These are phyloP conservation scores for Hafferia zeledoni DNA, from an alignment of 2,797 vertebrate genomes.

Conservation along the genomic window DNA sequence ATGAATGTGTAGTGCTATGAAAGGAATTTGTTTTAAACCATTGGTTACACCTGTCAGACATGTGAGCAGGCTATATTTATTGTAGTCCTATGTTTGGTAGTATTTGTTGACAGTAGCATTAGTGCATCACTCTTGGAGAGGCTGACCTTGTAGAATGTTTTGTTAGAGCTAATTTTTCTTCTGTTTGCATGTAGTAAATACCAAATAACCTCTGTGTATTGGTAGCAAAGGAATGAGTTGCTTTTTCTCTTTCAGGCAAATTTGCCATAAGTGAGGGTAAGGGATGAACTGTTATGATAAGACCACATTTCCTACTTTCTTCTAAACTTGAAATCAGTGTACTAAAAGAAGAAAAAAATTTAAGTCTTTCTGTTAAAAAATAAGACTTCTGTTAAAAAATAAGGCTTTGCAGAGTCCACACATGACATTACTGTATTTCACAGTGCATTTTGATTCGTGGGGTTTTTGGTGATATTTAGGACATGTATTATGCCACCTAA, in stretches of 20 bases:
- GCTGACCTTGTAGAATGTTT: not conserved
- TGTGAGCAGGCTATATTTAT: not conserved
- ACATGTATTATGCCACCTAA: not conserved
- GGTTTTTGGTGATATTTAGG: not conserved
- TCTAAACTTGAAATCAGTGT: not conserved
- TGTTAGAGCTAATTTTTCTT: not conserved
- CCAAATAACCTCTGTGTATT: not conserved
- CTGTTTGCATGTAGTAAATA: not conserved
- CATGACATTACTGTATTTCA: not conserved
- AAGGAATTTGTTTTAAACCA: slow-evolving; percentile 22
- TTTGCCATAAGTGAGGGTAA: accelerated
- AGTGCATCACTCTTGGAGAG: not conserved
- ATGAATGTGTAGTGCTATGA: not conserved
- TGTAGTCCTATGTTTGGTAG: not conserved
- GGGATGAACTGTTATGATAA: not conserved
- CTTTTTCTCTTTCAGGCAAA: not conserved
- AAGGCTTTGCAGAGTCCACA: not conserved
- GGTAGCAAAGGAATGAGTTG: not conserved
- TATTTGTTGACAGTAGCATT: not conserved
- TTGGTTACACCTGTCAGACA: not conserved
- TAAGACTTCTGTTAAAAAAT: no score
- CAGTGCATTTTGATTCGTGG: not conserved
- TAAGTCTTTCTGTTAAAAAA: not conserved
- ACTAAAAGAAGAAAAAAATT: not conserved
- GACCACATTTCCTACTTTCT: not conserved